A percentile compares a stretch with the other conserved stretches of the same genome.
Evolutionary conservation across 2,888 invertebrate genomes (phyloP).

Genomic region (Campoplex capitator): DNA sequence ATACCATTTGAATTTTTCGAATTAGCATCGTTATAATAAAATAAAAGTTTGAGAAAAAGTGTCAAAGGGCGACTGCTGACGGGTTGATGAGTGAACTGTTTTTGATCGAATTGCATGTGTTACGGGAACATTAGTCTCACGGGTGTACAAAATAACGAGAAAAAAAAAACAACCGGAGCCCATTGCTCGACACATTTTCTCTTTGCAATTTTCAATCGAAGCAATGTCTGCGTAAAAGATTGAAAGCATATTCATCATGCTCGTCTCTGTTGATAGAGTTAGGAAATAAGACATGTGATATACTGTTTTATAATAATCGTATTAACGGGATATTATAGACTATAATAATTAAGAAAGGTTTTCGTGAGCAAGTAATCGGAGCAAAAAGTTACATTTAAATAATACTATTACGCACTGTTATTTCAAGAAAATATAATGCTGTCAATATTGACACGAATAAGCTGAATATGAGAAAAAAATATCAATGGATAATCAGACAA

Average conservation of each 20-base stretch:
- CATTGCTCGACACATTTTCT: not conserved
- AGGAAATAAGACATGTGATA: constrained; percentile 63
- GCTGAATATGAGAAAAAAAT: not conserved
- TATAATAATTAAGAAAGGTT: constrained; percentile 6
- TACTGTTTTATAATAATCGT: constrained; percentile 51
- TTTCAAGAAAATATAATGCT: not conserved
- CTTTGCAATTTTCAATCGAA: not conserved
- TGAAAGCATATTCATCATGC: not conserved
- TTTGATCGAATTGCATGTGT: not conserved
- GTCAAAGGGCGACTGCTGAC: too few species aligned
- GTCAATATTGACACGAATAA: not conserved
- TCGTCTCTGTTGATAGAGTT: not conserved
- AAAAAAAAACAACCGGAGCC: not conserved
- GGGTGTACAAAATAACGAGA: not conserved
- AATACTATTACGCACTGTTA: not conserved
- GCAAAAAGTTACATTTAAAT: not conserved
- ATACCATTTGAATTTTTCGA: too few species aligned
- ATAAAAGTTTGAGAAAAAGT: too few species aligned
- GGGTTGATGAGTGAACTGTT: not conserved
- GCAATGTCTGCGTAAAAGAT: not conserved
- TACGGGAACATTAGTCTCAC: not conserved
- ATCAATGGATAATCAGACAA: not conserved
- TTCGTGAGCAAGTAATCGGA: not conserved
- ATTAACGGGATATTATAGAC: constrained; percentile 40
- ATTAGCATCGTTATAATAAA: too few species aligned